A percentile compares a stretch with the other conserved stretches of the same genome.
Evolutionary conservation across 2,888 invertebrate genomes (phyloP).

Genomic region (Ditula angustiorana): DNA sequence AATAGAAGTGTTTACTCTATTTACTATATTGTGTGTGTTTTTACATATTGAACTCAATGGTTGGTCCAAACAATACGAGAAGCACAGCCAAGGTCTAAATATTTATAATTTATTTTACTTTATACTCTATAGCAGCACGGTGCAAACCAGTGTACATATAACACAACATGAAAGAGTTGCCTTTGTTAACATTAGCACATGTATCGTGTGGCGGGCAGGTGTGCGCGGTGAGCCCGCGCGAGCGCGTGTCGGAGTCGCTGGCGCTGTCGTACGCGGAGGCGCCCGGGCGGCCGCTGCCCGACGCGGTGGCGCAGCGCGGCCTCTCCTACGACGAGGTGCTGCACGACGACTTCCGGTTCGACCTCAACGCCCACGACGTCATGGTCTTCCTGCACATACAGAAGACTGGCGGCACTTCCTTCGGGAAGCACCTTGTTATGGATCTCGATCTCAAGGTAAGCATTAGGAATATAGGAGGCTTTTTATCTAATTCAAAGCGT

Average conservation of each 20-base stretch:
- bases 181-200: too few species aligned
- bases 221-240: constrained; percentile 90
- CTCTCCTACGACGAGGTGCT: constrained; percentile 94
- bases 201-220: constrained; percentile 75
- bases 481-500: too few species aligned
- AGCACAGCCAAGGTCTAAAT: too few species aligned
- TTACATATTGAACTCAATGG: too few species aligned
- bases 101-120: too few species aligned
- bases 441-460: constrained; percentile 92
- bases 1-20: too few species aligned
- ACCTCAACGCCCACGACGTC: constrained; percentile 97
- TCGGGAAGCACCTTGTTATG: constrained; percentile 98
- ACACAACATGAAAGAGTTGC: too few species aligned
- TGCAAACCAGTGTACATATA: too few species aligned
- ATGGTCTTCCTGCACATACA: constrained; percentile 99
- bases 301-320: constrained; percentile 86
- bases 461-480: constrained; percentile 5
- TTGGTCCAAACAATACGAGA: too few species aligned
- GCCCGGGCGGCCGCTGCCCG: constrained; percentile 81
- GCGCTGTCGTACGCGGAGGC: constrained; percentile 81
- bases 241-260: constrained; percentile 84
- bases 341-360: constrained; percentile 94
- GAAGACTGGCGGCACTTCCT: constrained; percentile 99
- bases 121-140: too few species aligned
- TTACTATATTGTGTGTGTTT: too few species aligned